Base-by-base conservation (phyloP, 2,797 vertebrate species). In the Falco naumanni region DNA sequence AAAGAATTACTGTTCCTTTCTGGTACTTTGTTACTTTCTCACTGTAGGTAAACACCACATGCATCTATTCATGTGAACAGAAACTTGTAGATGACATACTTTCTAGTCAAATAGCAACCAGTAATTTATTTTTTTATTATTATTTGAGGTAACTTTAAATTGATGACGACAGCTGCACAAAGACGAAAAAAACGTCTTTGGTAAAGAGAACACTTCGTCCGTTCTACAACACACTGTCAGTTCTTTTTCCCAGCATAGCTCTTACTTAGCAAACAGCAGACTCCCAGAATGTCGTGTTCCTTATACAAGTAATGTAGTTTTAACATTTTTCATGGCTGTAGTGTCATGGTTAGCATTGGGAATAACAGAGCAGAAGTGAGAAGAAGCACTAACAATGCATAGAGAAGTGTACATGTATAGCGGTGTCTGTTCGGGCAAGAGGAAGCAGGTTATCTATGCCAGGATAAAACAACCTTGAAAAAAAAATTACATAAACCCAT, bases 341-440 rank as follows among this genome's bases (percentile, higher is more conserved):
- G 17, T 45, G 31, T 77, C 51, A 65, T 33, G 24, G 72, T 31
- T 83, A 79, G 18, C 31, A 28, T 5, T 89, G 87, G 53, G 89
- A 89, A 91, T 47, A 77, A 78, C 24, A 83, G 11, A 89, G 39
- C 61, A 86, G 84, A 93, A 96, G 59, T 53, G 50, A 89, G 57
- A 92, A 89, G 39, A 28, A 81, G n/a, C 29, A 85, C 41, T 48
- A 74, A 71, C 21, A 71, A 28, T 20, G 39, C 29, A 64, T 4
- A 64, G 24, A 60, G 72, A 82, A 57, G 59, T 17, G 10, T 31
- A 26, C 8, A 20, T 20, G 13, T 12, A 41, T 5, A 65, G 25
- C 1, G 1, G 16, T 39, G 39, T 39, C 39, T 47, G 24, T 72
- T 33, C 11, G 11, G 54, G 47, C 17, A 90, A 65, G 47, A 86